These are phyloP conservation scores for Eilema griseolum DNA, from an alignment of 2,888 invertebrate species.

Conservation along the genomic window DNA sequence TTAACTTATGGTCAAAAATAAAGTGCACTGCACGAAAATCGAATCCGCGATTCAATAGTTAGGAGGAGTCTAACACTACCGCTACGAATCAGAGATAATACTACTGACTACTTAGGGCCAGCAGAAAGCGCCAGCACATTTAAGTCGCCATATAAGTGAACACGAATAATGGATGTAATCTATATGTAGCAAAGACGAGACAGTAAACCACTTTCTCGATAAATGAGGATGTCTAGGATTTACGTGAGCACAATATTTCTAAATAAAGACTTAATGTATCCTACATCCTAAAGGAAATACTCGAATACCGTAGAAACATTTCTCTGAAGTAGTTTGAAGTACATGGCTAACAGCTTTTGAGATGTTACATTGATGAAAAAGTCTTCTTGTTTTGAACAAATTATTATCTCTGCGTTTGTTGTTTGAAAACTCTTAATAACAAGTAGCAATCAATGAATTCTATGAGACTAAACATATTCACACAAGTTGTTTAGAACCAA, in stretches of 20 bases:
- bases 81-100: no score
- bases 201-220: slow-evolving; percentile 17
- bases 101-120: no score
- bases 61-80: no score
- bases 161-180: slow-evolving; percentile 17
- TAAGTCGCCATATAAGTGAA: slow-evolving; percentile 6
- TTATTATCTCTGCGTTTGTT: no score
- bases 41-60: no score
- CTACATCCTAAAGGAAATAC: slow-evolving; percentile 20
- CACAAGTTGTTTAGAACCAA: no score
- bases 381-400: not conserved
- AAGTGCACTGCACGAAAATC: no score
- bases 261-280: slow-evolving; percentile 19
- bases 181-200: slow-evolving; percentile 14
- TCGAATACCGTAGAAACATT: not conserved
- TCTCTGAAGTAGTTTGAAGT: not conserved
- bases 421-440: no score
- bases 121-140: not conserved
- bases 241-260: slow-evolving; percentile 15
- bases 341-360: not conserved
- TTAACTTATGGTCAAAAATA: no score
- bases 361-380: not conserved
- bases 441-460: no score
- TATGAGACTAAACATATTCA: no score
- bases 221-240: slow-evolving; percentile 15